Evolutionary conservation across 1,140 invertebrate species (phyloP), one percentile per base, ranked within the genome.

Genomic region (Penaeus indicus): DNA sequence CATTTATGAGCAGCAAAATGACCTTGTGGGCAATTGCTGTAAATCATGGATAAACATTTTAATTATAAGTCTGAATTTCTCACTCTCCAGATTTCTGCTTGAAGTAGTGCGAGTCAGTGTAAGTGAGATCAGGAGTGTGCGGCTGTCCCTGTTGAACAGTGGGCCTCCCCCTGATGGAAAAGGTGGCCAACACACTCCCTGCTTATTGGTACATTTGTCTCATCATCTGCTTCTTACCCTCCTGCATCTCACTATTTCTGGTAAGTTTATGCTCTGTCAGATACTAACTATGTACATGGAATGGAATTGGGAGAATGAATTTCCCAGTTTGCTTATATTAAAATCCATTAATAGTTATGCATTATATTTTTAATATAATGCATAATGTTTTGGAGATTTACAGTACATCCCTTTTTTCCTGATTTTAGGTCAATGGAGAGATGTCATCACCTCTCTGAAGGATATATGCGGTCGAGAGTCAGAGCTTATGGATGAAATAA

Each of bases 401-500:
- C 47, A n/a, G 11, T 62, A 63, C 13, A 25, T 64, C 54, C 0
- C n/a, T 22, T 32, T 84, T 69, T 32, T 32, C 19, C 38, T 38
- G 21, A 27, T 27, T 60, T 8, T 42, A 90, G 89, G 82, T 72
- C 89, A 87, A 54, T 90, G 89, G 89, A 54, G 79, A 32, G 84
- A 86, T 25, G 85, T 90, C 38, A 90, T 87, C 42, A 80, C 21
- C 22, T 84, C 89, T 8, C 75, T 90, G 18, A 90, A 90, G 62
- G 85, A 86, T 21, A 88, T 90, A n/a, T 87, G 82, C 47, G 78
- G 47, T 22, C 84, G 82, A 25, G 88, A 89, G 47, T 27, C 64
- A 3, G 88, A 88, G 32, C 67, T 90, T 5, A 64, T 85, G 13
- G 89, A 92, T 1, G 92, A 94, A 64, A 93, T 96, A 16, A 96